Conservation (phyloP, 2,888 invertebrate genomes). For the Drosophila birchii region DNA sequence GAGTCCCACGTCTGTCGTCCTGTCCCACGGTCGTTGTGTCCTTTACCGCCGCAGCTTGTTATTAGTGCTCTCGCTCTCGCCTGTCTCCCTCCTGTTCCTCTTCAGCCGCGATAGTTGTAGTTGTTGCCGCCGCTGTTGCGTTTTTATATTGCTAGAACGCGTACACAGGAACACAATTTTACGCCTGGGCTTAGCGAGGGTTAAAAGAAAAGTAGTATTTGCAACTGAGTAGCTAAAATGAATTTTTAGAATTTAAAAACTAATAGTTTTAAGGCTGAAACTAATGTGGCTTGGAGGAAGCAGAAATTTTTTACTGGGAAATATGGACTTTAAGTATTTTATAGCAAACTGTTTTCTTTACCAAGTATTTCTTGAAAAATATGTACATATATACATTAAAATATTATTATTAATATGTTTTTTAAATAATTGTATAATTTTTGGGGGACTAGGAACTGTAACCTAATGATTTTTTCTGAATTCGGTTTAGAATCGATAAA, state of each 20-base stretch:
- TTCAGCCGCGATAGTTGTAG: conserved; percentile 35
- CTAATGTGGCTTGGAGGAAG: not conserved
- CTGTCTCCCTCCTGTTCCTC: conserved; percentile 36
- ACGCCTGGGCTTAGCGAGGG: conserved; percentile 27
- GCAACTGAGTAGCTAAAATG: rapidly evolving
- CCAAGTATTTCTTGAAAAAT: no score
- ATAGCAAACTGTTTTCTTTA: not conserved
- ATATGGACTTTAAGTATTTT: not conserved
- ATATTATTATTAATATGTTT: not conserved
- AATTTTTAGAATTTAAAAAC: not conserved
- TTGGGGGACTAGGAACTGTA: not conserved
- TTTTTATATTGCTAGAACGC: conserved; percentile 63
- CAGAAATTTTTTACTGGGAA: not conserved
- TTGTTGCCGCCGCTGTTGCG: conserved; percentile 36
- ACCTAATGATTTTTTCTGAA: not conserved
- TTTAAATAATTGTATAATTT: not conserved
- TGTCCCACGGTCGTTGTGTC: conserved; percentile 35
- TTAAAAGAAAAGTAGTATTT: not conserved
- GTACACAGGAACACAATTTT: conserved; percentile 41
- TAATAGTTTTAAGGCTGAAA: no score
- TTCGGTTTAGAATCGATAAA: not conserved
- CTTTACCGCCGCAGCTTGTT: conserved; percentile 70
- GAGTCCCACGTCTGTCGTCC: conserved; percentile 29
- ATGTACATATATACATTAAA: no score
- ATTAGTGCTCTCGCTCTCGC: conserved; percentile 61